Evolutionary conservation across 53 echinoderm and acorn worm genomes (phyloP).

Genomic region (Actinopyga echinites): DNA sequence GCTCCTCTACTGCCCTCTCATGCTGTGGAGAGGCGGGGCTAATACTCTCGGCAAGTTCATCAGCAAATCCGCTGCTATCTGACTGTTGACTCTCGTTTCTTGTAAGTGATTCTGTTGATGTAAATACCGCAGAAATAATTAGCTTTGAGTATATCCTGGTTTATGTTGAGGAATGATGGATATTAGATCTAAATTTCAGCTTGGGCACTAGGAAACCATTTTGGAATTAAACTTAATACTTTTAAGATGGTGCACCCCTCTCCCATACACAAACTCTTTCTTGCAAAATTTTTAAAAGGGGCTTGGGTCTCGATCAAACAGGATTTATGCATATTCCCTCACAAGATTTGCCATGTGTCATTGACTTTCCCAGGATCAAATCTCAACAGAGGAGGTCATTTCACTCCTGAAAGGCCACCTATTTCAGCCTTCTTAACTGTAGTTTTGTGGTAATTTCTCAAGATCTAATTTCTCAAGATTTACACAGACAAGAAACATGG

Average conservation of each 20-base stretch:
- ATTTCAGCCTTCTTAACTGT: too few relatives aligned
- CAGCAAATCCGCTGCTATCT: slow-evolving; percentile 98
- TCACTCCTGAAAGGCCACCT: neutral
- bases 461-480: too few relatives aligned
- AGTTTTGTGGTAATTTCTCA: too few relatives aligned
- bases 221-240: neutral
- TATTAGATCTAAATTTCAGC: neutral
- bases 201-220: too few relatives aligned
- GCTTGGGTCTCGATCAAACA: too few relatives aligned
- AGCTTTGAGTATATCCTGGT: neutral
- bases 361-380: too few relatives aligned
- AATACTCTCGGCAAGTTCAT: slow-evolving; percentile 72
- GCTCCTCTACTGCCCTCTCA: slow-evolving; percentile 1
- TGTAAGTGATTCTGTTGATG: slow-evolving; percentile 57
- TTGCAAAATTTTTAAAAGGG: too few relatives aligned
- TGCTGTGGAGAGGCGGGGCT: slow-evolving; percentile 47
- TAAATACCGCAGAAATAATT: neutral
- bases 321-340: too few relatives aligned
- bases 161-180: neutral
- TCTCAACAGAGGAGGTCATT: too few relatives aligned
- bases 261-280: too few relatives aligned
- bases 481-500: too few relatives aligned
- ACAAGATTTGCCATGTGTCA: too few relatives aligned
- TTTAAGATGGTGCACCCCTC: neutral
- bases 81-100: slow-evolving; percentile 91